Percentiles rank a stretch among this genome's conserved stretches.
These are phyloP conservation scores for Diorhabda elongata DNA, from an alignment of 1,140 invertebrate genomes.

Conservation along the genomic window DNA sequence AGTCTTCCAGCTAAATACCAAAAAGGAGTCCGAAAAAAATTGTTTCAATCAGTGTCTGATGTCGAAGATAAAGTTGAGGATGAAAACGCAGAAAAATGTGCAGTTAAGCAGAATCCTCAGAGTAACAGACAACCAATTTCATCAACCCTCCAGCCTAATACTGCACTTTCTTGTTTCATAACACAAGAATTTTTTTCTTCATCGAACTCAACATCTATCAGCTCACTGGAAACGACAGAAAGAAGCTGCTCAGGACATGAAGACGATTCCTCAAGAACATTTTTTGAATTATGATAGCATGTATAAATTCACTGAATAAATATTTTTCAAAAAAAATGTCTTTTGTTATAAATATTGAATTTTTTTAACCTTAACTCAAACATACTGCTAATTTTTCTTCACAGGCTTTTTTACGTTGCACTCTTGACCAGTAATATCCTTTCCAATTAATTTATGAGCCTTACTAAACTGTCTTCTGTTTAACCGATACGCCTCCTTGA, in stretches of 20 bases:
- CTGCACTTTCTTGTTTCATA: conserved; percentile 1
- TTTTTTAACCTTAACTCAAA: conserved; percentile 3
- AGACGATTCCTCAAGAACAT: conserved; percentile 4
- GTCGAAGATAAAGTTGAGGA: conserved; percentile 5
- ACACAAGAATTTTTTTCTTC: conserved; percentile 8
- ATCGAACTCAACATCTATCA: conserved; percentile 10
- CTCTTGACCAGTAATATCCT: no score
- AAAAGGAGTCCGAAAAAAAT: conserved; percentile 5
- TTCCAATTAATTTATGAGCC: no score
- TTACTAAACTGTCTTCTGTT: no score
- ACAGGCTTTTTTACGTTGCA: not conserved
- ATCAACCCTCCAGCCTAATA: not conserved
- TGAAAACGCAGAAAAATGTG: not conserved
- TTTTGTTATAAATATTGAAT: not conserved
- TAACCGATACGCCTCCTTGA: no score
- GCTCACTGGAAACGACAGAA: not conserved
- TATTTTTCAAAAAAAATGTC: not conserved
- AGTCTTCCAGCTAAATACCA: not conserved
- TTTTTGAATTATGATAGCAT: not conserved
- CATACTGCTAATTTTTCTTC: conserved; percentile 16
- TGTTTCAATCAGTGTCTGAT: not conserved
- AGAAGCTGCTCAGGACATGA: conserved; percentile 1
- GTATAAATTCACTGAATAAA: not conserved
- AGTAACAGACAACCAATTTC: not conserved
- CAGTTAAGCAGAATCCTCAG: conserved; percentile 1